A percentile compares a stretch with the other conserved stretches of the same genome.
These are phyloP conservation scores for Vidua chalybeata DNA, from an alignment of 2,113 vertebrate species.

Conservation along the genomic window DNA sequence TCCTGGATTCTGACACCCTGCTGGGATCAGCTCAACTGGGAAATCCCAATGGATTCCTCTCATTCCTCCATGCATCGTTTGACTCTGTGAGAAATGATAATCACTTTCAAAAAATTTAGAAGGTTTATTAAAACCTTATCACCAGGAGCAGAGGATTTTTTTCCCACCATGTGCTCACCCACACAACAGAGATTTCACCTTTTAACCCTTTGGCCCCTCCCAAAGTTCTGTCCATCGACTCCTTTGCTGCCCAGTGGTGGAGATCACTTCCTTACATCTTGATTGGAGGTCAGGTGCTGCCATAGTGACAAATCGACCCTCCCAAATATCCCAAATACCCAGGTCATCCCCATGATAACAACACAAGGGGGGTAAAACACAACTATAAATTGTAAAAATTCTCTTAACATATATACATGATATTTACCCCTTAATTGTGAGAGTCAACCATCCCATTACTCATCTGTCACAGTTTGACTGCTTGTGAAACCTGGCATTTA, in stretches of 20 bases:
- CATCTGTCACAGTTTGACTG: neutral
- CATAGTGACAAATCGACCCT: neutral
- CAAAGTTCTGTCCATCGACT: neutral
- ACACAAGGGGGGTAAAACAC: neutral
- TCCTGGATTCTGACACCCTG: fast-evolving
- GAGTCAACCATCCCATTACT: neutral
- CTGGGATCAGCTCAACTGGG: neutral
- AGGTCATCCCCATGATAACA: neutral
- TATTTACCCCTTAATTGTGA: neutral
- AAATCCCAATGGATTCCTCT: neutral
- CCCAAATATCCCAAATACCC: neutral
- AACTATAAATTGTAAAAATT: neutral
- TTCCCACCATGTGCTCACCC: neutral
- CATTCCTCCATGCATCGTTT: neutral
- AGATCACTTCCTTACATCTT: neutral
- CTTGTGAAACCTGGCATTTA: neutral
- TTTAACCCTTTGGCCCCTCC: neutral
- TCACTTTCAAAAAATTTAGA: neutral
- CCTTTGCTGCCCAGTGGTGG: neutral
- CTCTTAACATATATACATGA: neutral
- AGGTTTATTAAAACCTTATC: neutral
- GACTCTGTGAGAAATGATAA: neutral
- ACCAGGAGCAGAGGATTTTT: neutral
- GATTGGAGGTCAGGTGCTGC: neutral
- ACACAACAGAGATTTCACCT: neutral